Base-by-base conservation (phyloP, 2,888 invertebrate genomes). In the Apamea epomidion region DNA sequence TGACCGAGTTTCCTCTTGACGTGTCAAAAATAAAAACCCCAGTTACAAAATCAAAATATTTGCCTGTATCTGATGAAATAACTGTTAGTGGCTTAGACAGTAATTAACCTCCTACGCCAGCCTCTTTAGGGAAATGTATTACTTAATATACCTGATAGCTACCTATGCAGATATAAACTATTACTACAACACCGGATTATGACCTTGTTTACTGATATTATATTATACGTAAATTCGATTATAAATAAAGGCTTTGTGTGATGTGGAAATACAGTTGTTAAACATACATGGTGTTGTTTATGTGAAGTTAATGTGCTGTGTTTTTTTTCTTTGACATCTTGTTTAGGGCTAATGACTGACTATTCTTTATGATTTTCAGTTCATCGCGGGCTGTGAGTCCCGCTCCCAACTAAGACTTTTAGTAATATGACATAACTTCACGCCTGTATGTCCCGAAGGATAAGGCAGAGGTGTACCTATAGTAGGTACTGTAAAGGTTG, bases 131-230 rank as follows among this genome's bases (percentile, higher is more conserved):
- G 16, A 51, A 74, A 76, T 73, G 3, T 62, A 51, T 76, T 83
- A 62, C 76, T 76, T 60, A 60, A 83, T 65, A 82, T 5, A 65
- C n/a, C 6, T 21, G 10, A 79, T 58, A 76, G 14, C n/a, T 7
- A 62, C 45, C n/a, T 72, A 76, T 76, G 69, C 51, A 74, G 54
- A 81, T 74, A 70, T n/a, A 8, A 64, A 74, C n/a, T 32, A 32
- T 32, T 32, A 32, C 32, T 48, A 16, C 58, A 48, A 37, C 72
- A 51, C 1, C n/a, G 21, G n/a, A 73, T 82, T 84, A 78, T 82
- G 54, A 12, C 45, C 25, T 29, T 75, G 45, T 84, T 84, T 78
- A 84, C 78, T 75, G 74, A 75, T 82, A 73, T 69, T 73, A 69
- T 62, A 74, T 64, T 79, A 82, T 69, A 64, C 72, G 72, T 67